A percentile compares a stretch with the other conserved stretches of the same genome.
Conservation (phyloP, 2,113 vertebrate species). For the Chionodraco myersi region DNA sequence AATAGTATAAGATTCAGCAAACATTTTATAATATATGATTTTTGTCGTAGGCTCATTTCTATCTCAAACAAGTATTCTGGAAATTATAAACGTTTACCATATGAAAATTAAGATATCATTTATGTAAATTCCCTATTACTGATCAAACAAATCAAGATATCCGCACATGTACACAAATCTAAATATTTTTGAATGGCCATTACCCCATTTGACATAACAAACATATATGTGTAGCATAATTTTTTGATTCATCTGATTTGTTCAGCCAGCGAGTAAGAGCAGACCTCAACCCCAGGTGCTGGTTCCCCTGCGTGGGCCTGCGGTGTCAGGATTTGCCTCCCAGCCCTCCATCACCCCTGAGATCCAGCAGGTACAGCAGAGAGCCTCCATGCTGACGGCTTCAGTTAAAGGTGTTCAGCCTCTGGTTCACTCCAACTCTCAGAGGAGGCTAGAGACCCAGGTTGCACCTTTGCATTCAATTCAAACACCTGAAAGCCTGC, state of each 20-base stretch:
- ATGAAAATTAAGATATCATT: no score
- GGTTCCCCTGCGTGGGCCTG: slow-evolving; percentile 61
- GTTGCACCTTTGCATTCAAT: background rate
- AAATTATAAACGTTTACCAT: background rate
- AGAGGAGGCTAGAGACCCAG: slow-evolving; percentile 36
- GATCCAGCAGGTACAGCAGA: slow-evolving; percentile 68
- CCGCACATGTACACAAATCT: background rate
- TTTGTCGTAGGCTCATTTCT: background rate
- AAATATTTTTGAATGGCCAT: background rate
- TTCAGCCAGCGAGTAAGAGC: slow-evolving; percentile 58
- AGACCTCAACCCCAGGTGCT: slow-evolving; percentile 73
- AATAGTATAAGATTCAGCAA: background rate
- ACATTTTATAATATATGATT: no score
- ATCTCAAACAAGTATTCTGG: background rate
- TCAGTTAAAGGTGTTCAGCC: slow-evolving; percentile 73
- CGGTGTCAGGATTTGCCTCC: slow-evolving; percentile 23
- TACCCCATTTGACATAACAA: no score
- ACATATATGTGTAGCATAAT: background rate
- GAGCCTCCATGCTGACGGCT: slow-evolving; percentile 58
- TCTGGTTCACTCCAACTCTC: slow-evolving; percentile 52
- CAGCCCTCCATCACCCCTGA: slow-evolving; percentile 19
- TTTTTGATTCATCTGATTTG: background rate
- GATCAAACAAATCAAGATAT: background rate
- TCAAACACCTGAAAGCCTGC: slow-evolving; percentile 15
- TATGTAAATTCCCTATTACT: no score